Evolutionary conservation across 2,888 invertebrate genomes (phyloP), one percentile per base, ranked within the genome.

Genomic region (Toxonevra muliebris): DNA sequence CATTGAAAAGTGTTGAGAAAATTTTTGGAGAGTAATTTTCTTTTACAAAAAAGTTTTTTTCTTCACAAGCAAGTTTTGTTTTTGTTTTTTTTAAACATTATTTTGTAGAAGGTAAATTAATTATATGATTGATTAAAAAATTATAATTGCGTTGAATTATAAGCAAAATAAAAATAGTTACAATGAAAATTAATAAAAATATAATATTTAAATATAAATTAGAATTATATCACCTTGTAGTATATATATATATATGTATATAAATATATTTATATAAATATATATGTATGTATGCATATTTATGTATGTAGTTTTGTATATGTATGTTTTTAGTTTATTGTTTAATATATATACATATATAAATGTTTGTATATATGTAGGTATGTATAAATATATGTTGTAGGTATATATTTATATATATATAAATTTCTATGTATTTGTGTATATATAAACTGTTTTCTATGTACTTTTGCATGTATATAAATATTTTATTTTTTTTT

Each of bases 371-470:
- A 19, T 62, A n/a, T 45, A 50, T 73, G 64, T 74, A 59, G 59
- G 57, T 64, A 45, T 40, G 40, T 58, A 62, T 41, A n/a, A 58
- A 19, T 59, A 55, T 66, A 30, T 53, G 43, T 42, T 15, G 15
- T 54, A 57, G 55, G 20, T 65, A 43, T 61, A 55, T 50, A 41
- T 52, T 13, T 62, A 30, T 54, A 61, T 10, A 42, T 63, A 52
- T 74, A 75, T 76, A 72, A 68, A 67, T 71, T 53, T 70, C 53
- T 64, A 68, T 66, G 52, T 64, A 69, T 60, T 20, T 60, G 8
- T 54, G 17, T 60, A 53, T 54, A 53, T 70, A 69, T 66, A 65
- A 66, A 54, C 55, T 55, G 48, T 69, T 53, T 61, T 59, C 61
- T 57, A 55, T 61, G 45, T 64, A 70, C 64, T 68, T 55, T 54